These are phyloP conservation scores for Cynocephalus volans DNA, from an alignment of 2,113 vertebrate species.

Conservation along the genomic window DNA sequence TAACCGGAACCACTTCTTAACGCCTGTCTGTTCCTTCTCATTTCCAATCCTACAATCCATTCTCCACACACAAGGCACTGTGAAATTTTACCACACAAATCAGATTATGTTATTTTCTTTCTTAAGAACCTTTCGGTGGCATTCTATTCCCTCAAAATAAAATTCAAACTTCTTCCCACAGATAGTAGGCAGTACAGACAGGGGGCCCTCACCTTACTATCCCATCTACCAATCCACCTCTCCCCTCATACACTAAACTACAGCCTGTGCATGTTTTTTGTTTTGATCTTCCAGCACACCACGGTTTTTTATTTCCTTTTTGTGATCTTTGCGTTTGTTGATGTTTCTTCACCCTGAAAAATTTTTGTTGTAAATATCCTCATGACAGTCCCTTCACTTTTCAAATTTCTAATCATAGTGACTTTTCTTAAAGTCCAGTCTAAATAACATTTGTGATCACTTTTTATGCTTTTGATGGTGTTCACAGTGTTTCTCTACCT, in stretches of 20 bases:
- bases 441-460: background rate
- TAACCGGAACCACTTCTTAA: conserved; percentile 31
- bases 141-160: conserved; percentile 48
- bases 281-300: background rate
- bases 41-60: conserved; percentile 74
- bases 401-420: background rate
- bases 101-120: conserved; percentile 72
- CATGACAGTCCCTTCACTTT: background rate
- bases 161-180: background rate
- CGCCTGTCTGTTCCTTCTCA: conserved; percentile 23
- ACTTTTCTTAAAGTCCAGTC: background rate
- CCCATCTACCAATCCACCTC: background rate
- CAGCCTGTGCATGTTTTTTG: too few species aligned
- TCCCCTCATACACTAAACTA: accelerated
- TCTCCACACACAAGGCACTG: conserved; percentile 67
- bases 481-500: background rate
- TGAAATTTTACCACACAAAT: conserved; percentile 82
- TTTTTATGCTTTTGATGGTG: background rate
- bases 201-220: accelerated
- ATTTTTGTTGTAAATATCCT: background rate
- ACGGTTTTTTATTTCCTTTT: background rate
- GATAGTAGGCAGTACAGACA: too few species aligned
- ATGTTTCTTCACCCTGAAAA: background rate
- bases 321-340: background rate
- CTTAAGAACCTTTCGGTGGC: background rate